Conservation (phyloP, 2,113 vertebrate species). For the Percina caprodes region DNA sequence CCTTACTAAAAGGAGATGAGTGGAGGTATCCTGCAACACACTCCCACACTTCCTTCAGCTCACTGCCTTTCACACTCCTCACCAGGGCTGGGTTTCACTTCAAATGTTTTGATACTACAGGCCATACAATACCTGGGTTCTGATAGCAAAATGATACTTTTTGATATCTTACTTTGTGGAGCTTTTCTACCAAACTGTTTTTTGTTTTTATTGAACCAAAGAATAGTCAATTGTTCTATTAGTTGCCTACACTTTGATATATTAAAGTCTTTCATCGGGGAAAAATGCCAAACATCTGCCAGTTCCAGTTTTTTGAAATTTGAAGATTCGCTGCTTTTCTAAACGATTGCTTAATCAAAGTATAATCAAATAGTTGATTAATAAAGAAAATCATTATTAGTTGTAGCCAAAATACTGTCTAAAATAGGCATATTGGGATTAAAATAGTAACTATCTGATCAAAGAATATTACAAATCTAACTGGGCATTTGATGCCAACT, state of each 20-base stretch:
- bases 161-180: neutral
- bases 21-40: slow-evolving; percentile 65
- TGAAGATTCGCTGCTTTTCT: neutral
- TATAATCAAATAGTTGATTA: neutral
- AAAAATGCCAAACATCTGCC: neutral
- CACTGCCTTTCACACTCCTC: slow-evolving; percentile 4
- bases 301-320: neutral
- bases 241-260: neutral
- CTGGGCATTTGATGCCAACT: neutral
- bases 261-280: neutral
- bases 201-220: too few species aligned
- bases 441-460: neutral
- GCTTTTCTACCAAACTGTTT: neutral
- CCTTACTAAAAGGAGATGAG: slow-evolving; percentile 62
- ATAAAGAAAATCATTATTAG: neutral
- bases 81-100: neutral
- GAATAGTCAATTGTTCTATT: neutral
- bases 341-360: neutral
- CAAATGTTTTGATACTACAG: neutral
- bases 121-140: neutral
- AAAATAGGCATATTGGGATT: neutral
- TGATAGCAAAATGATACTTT: neutral
- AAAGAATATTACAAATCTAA: neutral
- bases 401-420: neutral
- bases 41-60: slow-evolving; percentile 54